These are phyloP conservation scores for Temnothorax longispinosus DNA, from an alignment of 1,140 invertebrate species.

Conservation along the genomic window DNA sequence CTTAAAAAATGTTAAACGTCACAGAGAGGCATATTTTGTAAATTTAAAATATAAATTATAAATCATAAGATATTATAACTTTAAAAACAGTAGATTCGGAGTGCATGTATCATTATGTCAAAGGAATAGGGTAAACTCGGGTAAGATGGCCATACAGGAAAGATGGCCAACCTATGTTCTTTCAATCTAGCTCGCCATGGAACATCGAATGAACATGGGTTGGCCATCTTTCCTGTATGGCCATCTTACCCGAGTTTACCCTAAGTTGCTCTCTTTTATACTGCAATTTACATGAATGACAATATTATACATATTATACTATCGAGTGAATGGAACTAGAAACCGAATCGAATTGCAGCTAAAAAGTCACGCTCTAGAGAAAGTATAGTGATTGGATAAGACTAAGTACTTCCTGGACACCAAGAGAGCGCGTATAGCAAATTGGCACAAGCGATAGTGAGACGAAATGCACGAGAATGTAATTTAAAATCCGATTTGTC, in stretches of 20 bases:
- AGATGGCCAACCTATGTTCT: too few species aligned
- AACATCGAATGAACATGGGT: too few species aligned
- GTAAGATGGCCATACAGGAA: too few species aligned
- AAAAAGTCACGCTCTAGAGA: constrained; percentile 41
- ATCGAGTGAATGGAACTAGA: constrained; percentile 41
- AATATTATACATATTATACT: constrained; percentile 7
- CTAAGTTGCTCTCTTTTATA: neutral
- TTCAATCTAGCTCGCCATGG: too few species aligned
- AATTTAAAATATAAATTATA: neutral
- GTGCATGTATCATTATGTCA: too few species aligned
- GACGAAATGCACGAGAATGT: neutral
- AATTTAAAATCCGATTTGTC: neutral
- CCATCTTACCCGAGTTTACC: too few species aligned
- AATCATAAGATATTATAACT: too few species aligned
- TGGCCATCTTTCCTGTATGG: too few species aligned
- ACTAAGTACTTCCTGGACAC: constrained; percentile 26
- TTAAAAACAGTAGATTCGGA: neutral
- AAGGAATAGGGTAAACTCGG: neutral
- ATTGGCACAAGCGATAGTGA: constrained; percentile 2
- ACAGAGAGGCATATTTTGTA: neutral
- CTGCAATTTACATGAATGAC: constrained; percentile 26
- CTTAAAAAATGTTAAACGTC: neutral
- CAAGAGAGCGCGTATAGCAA: neutral
- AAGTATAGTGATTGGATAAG: constrained; percentile 49
- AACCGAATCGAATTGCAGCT: constrained; percentile 39